Evolutionary conservation across 2,888 invertebrate species (phyloP).

Genomic region (Cotesia congregata): DNA sequence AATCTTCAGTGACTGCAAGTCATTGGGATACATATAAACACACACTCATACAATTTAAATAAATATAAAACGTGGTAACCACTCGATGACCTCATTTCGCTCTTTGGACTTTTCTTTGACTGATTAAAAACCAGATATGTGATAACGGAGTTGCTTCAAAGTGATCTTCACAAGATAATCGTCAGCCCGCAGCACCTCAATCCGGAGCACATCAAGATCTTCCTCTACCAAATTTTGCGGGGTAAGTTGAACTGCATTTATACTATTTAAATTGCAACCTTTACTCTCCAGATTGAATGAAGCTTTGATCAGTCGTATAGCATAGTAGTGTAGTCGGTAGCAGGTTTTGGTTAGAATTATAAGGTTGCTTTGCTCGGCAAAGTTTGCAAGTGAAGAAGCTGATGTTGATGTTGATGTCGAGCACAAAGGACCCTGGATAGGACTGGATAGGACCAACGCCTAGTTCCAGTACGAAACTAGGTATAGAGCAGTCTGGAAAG

Average conservation of each 20-base stretch:
- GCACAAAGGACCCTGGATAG: constrained; percentile 10
- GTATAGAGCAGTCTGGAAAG: neutral
- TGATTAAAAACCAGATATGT: constrained; percentile 83
- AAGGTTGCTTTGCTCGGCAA: neutral
- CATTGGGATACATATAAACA: too few species aligned
- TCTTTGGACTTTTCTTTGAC: constrained; percentile 43
- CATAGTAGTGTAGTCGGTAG: too few species aligned
- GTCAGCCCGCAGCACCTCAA: constrained; percentile 99
- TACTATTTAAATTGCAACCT: too few species aligned
- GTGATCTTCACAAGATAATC: constrained; percentile 99
- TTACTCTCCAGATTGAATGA: too few species aligned
- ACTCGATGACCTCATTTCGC: neutral
- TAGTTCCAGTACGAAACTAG: constrained; percentile 51
- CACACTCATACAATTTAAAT: neutral
- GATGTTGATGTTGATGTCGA: neutral
- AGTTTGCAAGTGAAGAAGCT: neutral
- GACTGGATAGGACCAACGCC: neutral
- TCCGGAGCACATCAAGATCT: constrained; percentile 99
- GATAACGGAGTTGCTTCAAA: constrained; percentile 99
- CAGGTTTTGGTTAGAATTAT: neutral
- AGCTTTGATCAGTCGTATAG: too few species aligned
- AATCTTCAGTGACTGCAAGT: too few species aligned
- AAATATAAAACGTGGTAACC: neutral
- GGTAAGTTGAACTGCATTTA: constrained; percentile 75
- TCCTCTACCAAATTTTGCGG: constrained; percentile 99